Percentiles rank a stretch among this genome's conserved stretches.
Conservation (phyloP, 2,113 vertebrate genomes). For the Pelodiscus sinensis region DNA sequence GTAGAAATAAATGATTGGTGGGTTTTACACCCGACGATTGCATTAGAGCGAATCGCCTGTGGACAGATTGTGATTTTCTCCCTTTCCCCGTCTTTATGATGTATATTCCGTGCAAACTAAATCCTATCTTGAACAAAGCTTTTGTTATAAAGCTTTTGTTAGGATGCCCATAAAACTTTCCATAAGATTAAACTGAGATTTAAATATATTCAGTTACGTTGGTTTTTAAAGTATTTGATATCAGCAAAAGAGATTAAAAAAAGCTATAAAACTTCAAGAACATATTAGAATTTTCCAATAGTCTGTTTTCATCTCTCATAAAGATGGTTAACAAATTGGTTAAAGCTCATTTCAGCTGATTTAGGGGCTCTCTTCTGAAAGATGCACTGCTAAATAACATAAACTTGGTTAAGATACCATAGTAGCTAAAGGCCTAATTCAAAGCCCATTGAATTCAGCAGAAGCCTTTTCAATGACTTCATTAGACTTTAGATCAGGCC, state of each 20-base stretch:
- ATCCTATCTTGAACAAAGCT: neutral
- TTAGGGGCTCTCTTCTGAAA: neutral
- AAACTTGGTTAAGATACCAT: accelerated
- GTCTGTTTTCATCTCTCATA: neutral
- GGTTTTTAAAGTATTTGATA: neutral
- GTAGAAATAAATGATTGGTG: neutral
- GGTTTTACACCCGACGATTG: neutral
- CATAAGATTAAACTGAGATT: neutral
- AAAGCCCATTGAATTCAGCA: neutral
- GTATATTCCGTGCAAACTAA: neutral
- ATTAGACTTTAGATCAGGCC: neutral
- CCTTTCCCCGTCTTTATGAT: neutral
- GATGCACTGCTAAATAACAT: neutral
- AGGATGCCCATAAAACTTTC: neutral
- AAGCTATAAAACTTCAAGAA: neutral
- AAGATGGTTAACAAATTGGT: neutral
- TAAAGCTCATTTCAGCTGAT: neutral
- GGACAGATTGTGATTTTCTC: neutral
- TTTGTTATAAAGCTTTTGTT: neutral
- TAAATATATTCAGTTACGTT: neutral
- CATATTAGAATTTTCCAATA: neutral
- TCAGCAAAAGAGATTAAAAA: neutral
- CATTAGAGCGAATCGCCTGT: neutral
- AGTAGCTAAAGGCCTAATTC: neutral
- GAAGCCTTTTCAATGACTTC: neutral